Evolutionary conservation across 1,140 invertebrate species (phyloP).

Genomic region (Dreissena polymorpha): DNA sequence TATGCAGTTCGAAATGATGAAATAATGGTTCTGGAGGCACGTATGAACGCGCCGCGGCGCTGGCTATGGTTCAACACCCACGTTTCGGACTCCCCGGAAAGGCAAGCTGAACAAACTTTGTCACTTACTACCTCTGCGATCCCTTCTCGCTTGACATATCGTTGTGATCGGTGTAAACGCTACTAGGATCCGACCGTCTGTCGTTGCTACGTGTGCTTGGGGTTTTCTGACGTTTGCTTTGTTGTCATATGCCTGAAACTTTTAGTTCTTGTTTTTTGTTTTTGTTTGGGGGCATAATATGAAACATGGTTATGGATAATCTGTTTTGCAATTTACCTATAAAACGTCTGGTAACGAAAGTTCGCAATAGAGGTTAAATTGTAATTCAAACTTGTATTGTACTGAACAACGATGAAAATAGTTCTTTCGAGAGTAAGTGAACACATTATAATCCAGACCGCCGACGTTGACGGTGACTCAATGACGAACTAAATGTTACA

Average conservation of each 20-base stretch:
- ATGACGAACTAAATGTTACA: constrained; percentile 61
- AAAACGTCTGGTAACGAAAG: too few species aligned
- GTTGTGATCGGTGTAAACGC: not conserved
- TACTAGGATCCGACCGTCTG: constrained; percentile 4
- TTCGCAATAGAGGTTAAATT: too few species aligned
- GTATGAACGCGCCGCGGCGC: constrained; percentile 35
- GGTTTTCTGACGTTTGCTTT: not conserved
- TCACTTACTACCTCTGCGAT: not conserved
- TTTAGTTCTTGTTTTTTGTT: too few species aligned
- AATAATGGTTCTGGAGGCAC: constrained; percentile 41
- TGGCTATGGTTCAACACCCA: constrained; percentile 31
- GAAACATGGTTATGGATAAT: too few species aligned
- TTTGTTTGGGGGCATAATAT: too few species aligned
- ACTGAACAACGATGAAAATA: too few species aligned
- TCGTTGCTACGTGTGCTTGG: not conserved
- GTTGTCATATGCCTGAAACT: not conserved
- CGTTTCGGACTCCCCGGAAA: constrained; percentile 37
- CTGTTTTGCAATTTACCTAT: too few species aligned
- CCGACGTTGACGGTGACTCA: not conserved
- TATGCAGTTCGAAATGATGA: too few species aligned
- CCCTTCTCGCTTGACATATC: not conserved
- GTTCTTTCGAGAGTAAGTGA: too few species aligned
- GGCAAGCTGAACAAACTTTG: constrained; percentile 41
- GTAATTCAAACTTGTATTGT: too few species aligned
- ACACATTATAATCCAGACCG: too few species aligned